Base-by-base conservation (phyloP, 53 echinoderm and acorn worm genomes). In the Astropecten irregularis region DNA sequence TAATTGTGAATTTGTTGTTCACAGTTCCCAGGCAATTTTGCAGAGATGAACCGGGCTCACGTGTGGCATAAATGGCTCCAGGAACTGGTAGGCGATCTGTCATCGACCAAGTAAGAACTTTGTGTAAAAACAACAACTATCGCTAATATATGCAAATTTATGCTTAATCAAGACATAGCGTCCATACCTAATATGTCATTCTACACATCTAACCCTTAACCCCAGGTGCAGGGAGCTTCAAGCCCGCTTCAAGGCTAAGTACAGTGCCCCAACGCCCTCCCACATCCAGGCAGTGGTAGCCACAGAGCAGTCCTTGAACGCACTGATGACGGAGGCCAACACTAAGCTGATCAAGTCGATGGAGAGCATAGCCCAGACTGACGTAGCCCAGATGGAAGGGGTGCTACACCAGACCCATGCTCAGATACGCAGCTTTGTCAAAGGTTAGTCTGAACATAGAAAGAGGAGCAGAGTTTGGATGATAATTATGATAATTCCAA, bases 1-100 rank as follows among this genome's bases (percentile, higher is more conserved):
- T n/a, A n/a, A n/a, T n/a, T n/a, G n/a, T n/a, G n/a, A n/a, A n/a
- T n/a, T 42, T 42, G 42, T 42, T 42, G 6, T 11, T 11, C 42
- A 42, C 66, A 96, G 96, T 96, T 96, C 40, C 96, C 96, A 68
- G 87, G 79, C 26, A 93, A 93, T 25, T 96, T 96, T 89, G 91
- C 87, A 29, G 89, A 96, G 85, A 91, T 91, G 96, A 96, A 93
- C 52, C 89, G 96, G 46, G 88, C 91, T 1, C 93, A 68, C 67
- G 91, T 91, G 1, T 96, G 96, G 96, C 96, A 90, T 36, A 83
- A 77, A 2, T 96, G 96, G 96, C 50, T 96, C 2, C 93, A 93
- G 65, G 89, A 93, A 39, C 84, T 96, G 11, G 21, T 81, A 23
- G 58, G 69, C 73, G 86, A 93, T 30, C 89, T 93, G 46, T 89